Evolutionary conservation across 2,113 vertebrate species (phyloP).

Genomic region (Cinclus mexicanus): DNA sequence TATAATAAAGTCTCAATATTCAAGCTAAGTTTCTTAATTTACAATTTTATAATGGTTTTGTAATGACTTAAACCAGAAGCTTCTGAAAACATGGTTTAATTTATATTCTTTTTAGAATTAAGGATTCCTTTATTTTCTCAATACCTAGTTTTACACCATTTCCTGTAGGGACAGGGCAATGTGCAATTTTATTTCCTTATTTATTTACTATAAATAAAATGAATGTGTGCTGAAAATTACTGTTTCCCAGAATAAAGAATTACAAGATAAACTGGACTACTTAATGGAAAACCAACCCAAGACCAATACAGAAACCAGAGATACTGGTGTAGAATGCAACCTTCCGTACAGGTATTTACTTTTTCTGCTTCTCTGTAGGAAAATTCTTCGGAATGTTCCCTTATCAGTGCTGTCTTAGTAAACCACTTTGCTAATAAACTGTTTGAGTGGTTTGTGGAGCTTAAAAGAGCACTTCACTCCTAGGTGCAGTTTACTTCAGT

Average conservation of each 20-base stretch:
- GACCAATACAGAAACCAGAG: slow-evolving; percentile 81
- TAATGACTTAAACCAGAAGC: background rate
- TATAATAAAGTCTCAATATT: background rate
- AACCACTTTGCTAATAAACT: background rate
- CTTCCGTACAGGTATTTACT: slow-evolving; percentile 83
- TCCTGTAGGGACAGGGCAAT: background rate
- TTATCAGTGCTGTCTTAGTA: background rate
- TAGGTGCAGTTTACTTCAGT: background rate
- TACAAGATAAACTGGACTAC: slow-evolving; percentile 95
- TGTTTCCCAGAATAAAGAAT: slow-evolving; percentile 91
- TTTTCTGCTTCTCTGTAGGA: background rate
- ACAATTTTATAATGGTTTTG: background rate
- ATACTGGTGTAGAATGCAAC: slow-evolving; percentile 86
- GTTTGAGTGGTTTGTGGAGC: background rate
- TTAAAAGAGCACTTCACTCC: background rate
- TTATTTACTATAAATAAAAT: background rate
- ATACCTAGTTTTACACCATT: background rate
- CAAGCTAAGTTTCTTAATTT: background rate
- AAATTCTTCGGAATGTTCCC: background rate
- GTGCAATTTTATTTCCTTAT: background rate
- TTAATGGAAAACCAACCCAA: slow-evolving; percentile 85
- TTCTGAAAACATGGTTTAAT: background rate
- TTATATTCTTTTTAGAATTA: background rate
- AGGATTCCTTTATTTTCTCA: background rate
- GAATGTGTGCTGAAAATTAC: background rate